These are phyloP conservation scores for Chromis chromis DNA, from an alignment of 2,797 vertebrate species.

Conservation along the genomic window DNA sequence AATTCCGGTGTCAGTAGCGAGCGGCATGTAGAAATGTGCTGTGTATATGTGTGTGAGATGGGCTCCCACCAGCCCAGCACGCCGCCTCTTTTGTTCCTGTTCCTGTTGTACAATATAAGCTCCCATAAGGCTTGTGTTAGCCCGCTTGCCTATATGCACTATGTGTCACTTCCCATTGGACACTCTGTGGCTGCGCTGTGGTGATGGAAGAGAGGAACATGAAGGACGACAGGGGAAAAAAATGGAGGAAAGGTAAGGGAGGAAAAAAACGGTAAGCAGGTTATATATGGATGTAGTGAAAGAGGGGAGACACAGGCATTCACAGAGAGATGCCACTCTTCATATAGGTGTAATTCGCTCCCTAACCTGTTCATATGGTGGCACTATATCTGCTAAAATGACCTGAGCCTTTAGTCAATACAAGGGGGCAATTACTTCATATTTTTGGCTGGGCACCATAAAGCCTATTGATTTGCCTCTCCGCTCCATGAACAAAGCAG, in stretches of 20 bases:
- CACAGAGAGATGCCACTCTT: slow-evolving; percentile 6
- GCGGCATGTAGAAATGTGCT: slow-evolving; percentile 62
- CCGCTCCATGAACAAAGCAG: slow-evolving; percentile 36
- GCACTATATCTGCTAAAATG: slow-evolving; percentile 58
- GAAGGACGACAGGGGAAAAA: slow-evolving; percentile 11
- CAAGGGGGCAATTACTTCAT: slow-evolving; percentile 64
- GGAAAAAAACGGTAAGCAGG: slow-evolving; percentile 3
- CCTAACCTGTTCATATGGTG: slow-evolving; percentile 22
- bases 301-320: not conserved
- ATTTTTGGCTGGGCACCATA: slow-evolving; percentile 68
- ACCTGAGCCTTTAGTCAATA: slow-evolving; percentile 63
- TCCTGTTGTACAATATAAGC: slow-evolving; percentile 77
- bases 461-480: slow-evolving; percentile 70
- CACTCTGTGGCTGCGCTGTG: slow-evolving; percentile 20
- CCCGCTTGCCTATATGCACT: slow-evolving; percentile 58
- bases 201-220: slow-evolving; percentile 42
- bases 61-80: slow-evolving; percentile 65
- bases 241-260: slow-evolving; percentile 11
- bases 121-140: slow-evolving; percentile 78
- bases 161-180: slow-evolving; percentile 77
- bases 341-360: slow-evolving; percentile 26
- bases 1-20: slow-evolving; percentile 81
- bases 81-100: slow-evolving; percentile 71
- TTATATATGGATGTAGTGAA: not conserved
- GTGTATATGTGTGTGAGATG: slow-evolving; percentile 55